Base-by-base conservation (phyloP, 2,888 invertebrate species). In the Cylloceria caligata region DNA sequence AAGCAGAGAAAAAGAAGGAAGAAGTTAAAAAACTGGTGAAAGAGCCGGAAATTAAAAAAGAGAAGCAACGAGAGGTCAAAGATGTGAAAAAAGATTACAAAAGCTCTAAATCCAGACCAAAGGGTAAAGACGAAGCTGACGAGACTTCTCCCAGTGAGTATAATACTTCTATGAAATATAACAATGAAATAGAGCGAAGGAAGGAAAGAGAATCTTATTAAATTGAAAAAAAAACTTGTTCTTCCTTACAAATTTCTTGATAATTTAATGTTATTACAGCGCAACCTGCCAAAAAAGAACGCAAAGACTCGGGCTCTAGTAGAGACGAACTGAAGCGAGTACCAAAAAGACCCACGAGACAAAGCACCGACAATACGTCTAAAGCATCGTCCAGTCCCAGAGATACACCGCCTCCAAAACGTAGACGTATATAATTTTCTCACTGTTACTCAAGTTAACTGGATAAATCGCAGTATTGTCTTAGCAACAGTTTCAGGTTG, bases 321-420 rank as follows among this genome's bases (percentile, higher is more conserved):
- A 88, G 92, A 13, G 93, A 93, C 80, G 88, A 88, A n/a, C 85
- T 90, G 16, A 93, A 93, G 62, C 84, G 92, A 85, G 90, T 89
- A 7, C 89, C 90, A 7, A 93, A 93, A 84, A 89, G 92, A 80
- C 92, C 93, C 39, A 93, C 93, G 0, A 89, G 93, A 81, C 93
- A 93, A 81, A 93, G 92, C 57, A 86, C 88, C 16, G 93, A 93
- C 67, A 92, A 89, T 69, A 87, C 90, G 5, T 89, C 90, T 2
- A 93, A 92, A 85, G 88, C 91, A 39, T 89, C 92, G 7, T 88
- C 92, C 1, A 93, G 93, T 86, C 93, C 93, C 34, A 87, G 92
- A 57, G 91, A 93, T 84, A 92, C 92, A 30, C 93, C 93, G 7
- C 92, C 92, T 0, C 89, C 89, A 0, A 93, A 93, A 86, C 90